Base-by-base conservation (phyloP, 2,113 vertebrate genomes). In the Apistogramma diplotaenia region DNA sequence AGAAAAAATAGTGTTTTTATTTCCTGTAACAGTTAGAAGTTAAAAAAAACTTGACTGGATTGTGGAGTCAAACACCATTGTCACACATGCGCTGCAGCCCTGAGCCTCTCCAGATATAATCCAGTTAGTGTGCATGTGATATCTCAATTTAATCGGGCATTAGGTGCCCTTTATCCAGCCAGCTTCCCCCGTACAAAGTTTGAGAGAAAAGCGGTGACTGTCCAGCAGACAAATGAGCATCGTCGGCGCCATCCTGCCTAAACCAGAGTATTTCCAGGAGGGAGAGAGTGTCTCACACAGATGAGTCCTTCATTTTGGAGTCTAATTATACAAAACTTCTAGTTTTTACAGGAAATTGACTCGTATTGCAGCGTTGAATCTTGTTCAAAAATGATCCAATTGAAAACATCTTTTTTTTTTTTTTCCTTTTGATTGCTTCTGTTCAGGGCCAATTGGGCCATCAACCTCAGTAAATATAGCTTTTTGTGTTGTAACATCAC, bases 221-320 rank as follows among this genome's bases (percentile, higher is more conserved):
- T 67, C 11, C 37, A 40, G 37, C 37, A 12, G 12, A 12, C 37
- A 40, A 40, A 40, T 40, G 37, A 40, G 37, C 13, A 3, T 12
- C n/a, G 1, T 62, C 60, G 16, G 25, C 4, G 4, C 15, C 0
- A 1, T 67, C 62, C 21, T 25, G 21, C 61, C 25, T 0, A 0
- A 15, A 5, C 61, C 21, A 25, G 8, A 2, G 8, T 3, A 27
- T 46, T 65, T 65, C 21, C 37, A 18, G 61, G 27, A 46, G 1
- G 37, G 23, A 53, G 51, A n/a, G 7, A 0, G 1, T 0, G 4
- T 54, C 8, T 21, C 10, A 54, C 18, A 18, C 19, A 53, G 19
- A 53, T 10, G 27, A 67, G 23, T 12, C 16, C 40, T 49, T 46
- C 37, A 11, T 67, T 43, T 65, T n/a, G 13, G 21, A 6, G 11